Base-by-base conservation (phyloP, 1,140 invertebrate genomes). In the Dreissena rostriformis region DNA sequence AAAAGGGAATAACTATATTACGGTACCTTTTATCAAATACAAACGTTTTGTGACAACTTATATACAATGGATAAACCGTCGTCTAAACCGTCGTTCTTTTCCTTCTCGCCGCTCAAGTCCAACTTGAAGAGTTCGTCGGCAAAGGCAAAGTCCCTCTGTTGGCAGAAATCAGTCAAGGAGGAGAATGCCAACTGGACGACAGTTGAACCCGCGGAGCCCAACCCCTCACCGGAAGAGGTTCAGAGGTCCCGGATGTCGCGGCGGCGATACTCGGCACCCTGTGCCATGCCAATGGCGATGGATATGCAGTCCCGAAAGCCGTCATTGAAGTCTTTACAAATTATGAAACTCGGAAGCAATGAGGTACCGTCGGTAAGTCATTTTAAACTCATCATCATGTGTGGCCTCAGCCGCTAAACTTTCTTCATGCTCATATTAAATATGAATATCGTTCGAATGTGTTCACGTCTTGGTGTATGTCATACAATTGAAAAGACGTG, bases 101-200 rank as follows among this genome's bases (percentile, higher is more conserved):
- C 80, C 14, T 82, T 75, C 52, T 82, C 80, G 24, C 80, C 80
- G 22, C n/a, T 82, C 29, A 82, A 82, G 66, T 82, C 80, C 11
- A 82, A 82, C 55, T 29, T 82, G 17, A 82, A 82, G 28, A n/a
- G 71, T 66, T 82, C 80, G 14, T 75, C 80, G n/a, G 80, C 80
- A n/a, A 82, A 82, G 66, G 80, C 80, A 24, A 28, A 63, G 5
- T 82, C 80, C 22, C 51, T 82, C 8, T 82, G 80, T 29, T 82
- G 80, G 80, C 80, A 82, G 39, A 82, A 82, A 28, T 82, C 80
- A 22, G 80, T 82, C 0, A 82, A 82, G 68, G 80, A 75, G n/a
- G 80, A 82, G 19, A 67, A 52, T 55, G 80, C 80, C 11, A 74
- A 72, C 71, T 82, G 80, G 80, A 61, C 53, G 53, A 82, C 80